Evolutionary conservation across 2,888 invertebrate species (phyloP).

Genomic region (Drosophila incognita): DNA sequence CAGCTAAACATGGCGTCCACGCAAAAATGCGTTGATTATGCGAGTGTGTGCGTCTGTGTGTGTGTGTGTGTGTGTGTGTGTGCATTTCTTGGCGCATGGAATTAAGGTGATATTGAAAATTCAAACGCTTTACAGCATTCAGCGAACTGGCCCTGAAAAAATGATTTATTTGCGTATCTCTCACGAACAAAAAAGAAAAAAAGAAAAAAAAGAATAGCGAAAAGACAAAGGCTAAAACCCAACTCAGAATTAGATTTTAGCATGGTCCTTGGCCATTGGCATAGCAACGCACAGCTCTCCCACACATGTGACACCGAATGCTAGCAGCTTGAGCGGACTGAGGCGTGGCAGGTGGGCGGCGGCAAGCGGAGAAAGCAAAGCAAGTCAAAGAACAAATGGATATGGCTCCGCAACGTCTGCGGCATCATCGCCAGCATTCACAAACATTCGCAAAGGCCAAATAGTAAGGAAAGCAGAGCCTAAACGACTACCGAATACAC

Average conservation of each 20-base stretch:
- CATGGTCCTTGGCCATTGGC: slow-evolving; percentile 41
- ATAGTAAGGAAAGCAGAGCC: background rate
- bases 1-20: slow-evolving; percentile 66
- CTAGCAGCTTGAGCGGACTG: background rate
- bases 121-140: background rate
- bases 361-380: slow-evolving; percentile 68
- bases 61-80: slow-evolving; percentile 1
- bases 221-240: slow-evolving; percentile 43
- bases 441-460: slow-evolving; percentile 45
- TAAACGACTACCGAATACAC: slow-evolving; percentile 17
- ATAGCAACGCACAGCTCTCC: slow-evolving; percentile 33
- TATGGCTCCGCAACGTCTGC: slow-evolving; percentile 48
- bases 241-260: slow-evolving; percentile 37
- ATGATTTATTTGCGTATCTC: background rate
- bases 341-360: background rate
- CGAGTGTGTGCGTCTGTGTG: background rate
- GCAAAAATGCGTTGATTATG: slow-evolving; percentile 49
- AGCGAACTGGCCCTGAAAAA: slow-evolving; percentile 26
- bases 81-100: background rate
- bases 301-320: slow-evolving; percentile 17
- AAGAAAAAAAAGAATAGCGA: slow-evolving; percentile 8
- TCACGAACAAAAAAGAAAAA: background rate
- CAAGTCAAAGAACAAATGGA: slow-evolving; percentile 81
- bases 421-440: slow-evolving; percentile 24
- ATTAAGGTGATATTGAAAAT: background rate